Percentiles rank a stretch among this genome's conserved stretches.
Conservation (phyloP, 2,888 invertebrate genomes). For the Amiota communis region DNA sequence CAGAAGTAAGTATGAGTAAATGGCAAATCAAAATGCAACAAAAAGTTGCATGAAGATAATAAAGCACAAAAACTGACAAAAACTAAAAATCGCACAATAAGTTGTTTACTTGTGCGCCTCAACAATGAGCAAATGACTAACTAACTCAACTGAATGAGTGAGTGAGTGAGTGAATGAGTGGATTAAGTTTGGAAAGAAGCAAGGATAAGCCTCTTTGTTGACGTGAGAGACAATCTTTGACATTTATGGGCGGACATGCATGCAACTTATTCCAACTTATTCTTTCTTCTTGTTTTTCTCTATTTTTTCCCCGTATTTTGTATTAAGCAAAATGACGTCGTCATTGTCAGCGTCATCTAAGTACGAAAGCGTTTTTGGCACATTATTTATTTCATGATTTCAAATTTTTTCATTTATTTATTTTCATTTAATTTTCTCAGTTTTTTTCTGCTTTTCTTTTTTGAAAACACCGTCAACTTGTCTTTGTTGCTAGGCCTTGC, state of each 20-base stretch:
- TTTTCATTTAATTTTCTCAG: neutral
- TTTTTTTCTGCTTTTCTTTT: neutral
- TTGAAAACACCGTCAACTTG: neutral
- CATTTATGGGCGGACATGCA: slow-evolving; percentile 65
- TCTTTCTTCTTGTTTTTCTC: too few relatives aligned
- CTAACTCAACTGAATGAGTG: neutral
- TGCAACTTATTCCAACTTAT: slow-evolving; percentile 10
- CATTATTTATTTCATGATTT: slow-evolving; percentile 3
- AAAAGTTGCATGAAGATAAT: slow-evolving; percentile 7
- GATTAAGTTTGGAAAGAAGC: neutral
- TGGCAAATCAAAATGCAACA: neutral
- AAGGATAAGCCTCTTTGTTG: slow-evolving; percentile 27
- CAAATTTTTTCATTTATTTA: neutral
- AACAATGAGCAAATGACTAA: neutral
- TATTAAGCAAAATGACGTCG: slow-evolving; percentile 5
- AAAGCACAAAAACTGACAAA: slow-evolving; percentile 7
- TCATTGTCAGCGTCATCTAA: neutral
- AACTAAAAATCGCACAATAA: slow-evolving; percentile 50
- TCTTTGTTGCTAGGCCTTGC: neutral
- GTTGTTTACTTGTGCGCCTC: slow-evolving; percentile 55
- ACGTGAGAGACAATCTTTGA: slow-evolving; percentile 65
- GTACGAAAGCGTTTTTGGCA: slow-evolving; percentile 1
- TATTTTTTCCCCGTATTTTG: neutral
- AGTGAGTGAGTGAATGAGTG: too few relatives aligned
- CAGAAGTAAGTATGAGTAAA: neutral